Evolutionary conservation across 2,797 vertebrate genomes (phyloP).

Genomic region (Crenuchus spilurus): DNA sequence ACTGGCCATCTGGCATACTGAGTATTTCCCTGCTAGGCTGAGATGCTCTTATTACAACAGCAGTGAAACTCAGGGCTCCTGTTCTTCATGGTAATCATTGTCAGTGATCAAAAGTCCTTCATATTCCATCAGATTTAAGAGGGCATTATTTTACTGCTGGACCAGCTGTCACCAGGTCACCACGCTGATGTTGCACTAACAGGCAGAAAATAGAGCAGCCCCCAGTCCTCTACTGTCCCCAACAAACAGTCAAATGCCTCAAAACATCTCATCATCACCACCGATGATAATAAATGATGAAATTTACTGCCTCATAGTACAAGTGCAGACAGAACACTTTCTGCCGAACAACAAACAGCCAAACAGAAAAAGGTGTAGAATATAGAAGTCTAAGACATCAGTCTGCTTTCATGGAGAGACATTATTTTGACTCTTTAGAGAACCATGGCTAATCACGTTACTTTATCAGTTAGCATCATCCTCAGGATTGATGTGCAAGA

Average conservation of each 20-base stretch:
- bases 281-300: not conserved
- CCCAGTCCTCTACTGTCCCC: not conserved
- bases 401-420: not conserved
- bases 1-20: too few species aligned
- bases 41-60: too few species aligned
- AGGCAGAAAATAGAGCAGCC: slow-evolving; percentile 12
- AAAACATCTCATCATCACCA: not conserved
- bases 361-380: not conserved
- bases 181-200: not conserved
- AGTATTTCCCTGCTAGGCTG: too few species aligned
- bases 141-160: not conserved
- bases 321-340: not conserved
- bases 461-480: not conserved
- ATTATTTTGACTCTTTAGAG: not conserved
- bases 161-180: not conserved
- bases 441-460: not conserved
- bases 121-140: not conserved
- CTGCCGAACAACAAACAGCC: not conserved
- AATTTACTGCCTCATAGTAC: not conserved
- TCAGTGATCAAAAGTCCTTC: not conserved
- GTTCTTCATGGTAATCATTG: too few species aligned
- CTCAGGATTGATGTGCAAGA: not conserved
- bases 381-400: not conserved
- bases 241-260: not conserved
- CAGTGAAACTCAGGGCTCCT: too few species aligned